These are phyloP conservation scores for Oncorhynchus nerka DNA, from an alignment of 2,113 vertebrate species.

Conservation along the genomic window DNA sequence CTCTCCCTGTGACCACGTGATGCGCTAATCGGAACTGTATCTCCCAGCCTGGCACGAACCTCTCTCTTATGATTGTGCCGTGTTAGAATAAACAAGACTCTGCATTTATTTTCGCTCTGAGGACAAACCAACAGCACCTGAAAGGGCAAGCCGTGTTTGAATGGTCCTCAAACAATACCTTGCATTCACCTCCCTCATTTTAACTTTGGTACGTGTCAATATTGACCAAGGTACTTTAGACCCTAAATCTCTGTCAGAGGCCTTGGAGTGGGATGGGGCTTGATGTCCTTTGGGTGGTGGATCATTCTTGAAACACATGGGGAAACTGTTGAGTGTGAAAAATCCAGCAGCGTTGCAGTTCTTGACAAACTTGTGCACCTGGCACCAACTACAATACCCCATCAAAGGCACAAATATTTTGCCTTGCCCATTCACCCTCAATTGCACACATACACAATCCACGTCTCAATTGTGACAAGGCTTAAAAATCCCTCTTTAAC, in stretches of 20 bases:
- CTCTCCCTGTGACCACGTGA: slow-evolving; percentile 38
- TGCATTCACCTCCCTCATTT: slow-evolving; percentile 46
- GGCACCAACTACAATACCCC: no score
- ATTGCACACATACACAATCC: no score
- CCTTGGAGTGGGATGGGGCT: background rate
- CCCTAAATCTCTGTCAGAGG: slow-evolving; percentile 1
- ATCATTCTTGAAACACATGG: no score
- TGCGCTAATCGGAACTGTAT: slow-evolving; percentile 56
- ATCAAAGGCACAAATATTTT: no score
- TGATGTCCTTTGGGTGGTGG: no score
- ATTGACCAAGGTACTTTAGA: slow-evolving; percentile 41
- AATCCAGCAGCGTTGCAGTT: no score
- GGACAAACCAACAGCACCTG: slow-evolving; percentile 45
- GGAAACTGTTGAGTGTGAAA: no score
- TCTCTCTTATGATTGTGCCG: slow-evolving; percentile 33
- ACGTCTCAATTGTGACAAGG: no score
- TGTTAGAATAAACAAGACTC: slow-evolving; percentile 49
- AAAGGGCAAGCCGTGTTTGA: slow-evolving; percentile 58
- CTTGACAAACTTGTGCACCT: no score
- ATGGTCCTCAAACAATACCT: slow-evolving; percentile 47
- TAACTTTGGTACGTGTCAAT: slow-evolving; percentile 43
- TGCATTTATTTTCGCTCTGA: slow-evolving; percentile 16
- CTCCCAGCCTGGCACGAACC: slow-evolving; percentile 43
- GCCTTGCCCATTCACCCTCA: no score
- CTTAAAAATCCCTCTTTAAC: no score